These are phyloP conservation scores for Thalassoma bifasciatum DNA, from an alignment of 2,113 vertebrate genomes.

Conservation along the genomic window DNA sequence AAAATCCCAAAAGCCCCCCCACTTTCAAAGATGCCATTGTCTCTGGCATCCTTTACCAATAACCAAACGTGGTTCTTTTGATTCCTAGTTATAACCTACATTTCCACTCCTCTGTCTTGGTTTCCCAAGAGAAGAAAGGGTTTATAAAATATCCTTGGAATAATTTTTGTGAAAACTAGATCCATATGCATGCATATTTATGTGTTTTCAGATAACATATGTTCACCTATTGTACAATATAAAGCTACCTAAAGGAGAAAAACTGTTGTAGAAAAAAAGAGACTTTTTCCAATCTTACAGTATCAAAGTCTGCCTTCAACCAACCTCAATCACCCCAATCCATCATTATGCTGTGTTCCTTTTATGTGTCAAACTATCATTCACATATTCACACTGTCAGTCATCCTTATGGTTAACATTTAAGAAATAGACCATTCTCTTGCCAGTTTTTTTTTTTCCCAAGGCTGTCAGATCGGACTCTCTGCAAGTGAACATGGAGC, in stretches of 20 bases:
- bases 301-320: conserved; percentile 60
- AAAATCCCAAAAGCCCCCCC: conserved; percentile 82
- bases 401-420: conserved; percentile 70
- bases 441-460: conserved; percentile 31
- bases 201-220: conserved; percentile 63
- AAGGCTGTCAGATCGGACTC: conserved; percentile 37
- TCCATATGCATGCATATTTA: conserved; percentile 76
- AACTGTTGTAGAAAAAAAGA: conserved; percentile 56
- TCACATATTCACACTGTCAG: conserved; percentile 69
- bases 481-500: conserved; percentile 30
- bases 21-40: conserved; percentile 81
- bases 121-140: conserved; percentile 70
- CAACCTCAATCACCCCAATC: conserved; percentile 49
- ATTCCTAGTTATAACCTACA: conserved; percentile 86
- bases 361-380: conserved; percentile 68
- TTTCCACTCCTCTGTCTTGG: conserved; percentile 79
- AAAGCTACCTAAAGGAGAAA: conserved; percentile 44
- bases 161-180: conserved; percentile 74
- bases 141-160: conserved; percentile 78
- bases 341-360: conserved; percentile 58
- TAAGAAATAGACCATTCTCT: conserved; percentile 42
- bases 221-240: conserved; percentile 54
- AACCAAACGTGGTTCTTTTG: conserved; percentile 80
- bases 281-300: conserved; percentile 39
- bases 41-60: conserved; percentile 83